These are phyloP conservation scores for Enteromius trimaculatus DNA, from an alignment of 2,797 vertebrate species.

Conservation along the genomic window DNA sequence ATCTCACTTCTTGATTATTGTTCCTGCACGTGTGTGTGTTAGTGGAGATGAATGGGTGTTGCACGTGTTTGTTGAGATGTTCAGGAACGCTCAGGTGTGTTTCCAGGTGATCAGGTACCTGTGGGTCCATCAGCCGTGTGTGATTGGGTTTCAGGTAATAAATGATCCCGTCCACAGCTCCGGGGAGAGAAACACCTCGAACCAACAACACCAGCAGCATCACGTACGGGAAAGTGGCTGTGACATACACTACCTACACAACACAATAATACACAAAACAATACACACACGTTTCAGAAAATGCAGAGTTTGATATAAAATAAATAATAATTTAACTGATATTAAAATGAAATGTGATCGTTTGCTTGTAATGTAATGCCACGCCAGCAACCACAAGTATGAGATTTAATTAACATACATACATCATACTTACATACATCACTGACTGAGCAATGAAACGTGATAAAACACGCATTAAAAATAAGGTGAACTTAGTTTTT, in stretches of 20 bases:
- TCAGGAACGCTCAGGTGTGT: neutral
- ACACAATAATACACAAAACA: neutral
- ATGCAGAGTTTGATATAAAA: neutral
- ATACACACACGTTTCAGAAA: slow-evolving; percentile 1
- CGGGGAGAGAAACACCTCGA: slow-evolving; percentile 86
- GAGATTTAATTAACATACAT: no score
- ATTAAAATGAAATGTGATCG: neutral
- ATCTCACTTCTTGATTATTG: neutral
- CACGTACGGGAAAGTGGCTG: slow-evolving; percentile 89
- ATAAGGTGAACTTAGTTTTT: neutral
- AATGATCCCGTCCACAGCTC: slow-evolving; percentile 84
- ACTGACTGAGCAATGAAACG: neutral
- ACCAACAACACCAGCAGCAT: slow-evolving; percentile 88
- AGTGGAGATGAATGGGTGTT: neutral
- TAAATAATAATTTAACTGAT: neutral
- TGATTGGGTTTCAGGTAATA: slow-evolving; percentile 85
- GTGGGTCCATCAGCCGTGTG: slow-evolving; percentile 83
- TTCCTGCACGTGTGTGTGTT: neutral
- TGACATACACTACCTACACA: slow-evolving; percentile 89
- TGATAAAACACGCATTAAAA: neutral
- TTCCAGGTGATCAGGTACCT: slow-evolving; percentile 73
- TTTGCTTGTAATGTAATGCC: neutral
- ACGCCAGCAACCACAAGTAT: neutral
- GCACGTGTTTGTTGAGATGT: neutral
- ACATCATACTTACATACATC: no score